Conservation (phyloP, 2,888 invertebrate species). For the Cantharis flavilabris region DNA sequence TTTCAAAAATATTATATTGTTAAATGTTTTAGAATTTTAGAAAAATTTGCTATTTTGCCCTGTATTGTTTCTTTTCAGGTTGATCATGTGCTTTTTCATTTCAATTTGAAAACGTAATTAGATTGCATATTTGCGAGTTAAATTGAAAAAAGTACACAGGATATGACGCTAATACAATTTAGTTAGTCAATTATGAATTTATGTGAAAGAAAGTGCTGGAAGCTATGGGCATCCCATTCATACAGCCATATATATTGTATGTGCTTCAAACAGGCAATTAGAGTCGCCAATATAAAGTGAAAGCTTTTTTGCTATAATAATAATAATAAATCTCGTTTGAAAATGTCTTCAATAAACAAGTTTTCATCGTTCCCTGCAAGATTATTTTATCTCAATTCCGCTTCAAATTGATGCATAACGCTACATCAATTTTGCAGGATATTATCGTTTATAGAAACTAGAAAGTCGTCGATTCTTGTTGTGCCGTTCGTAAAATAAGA, state of each 20-base stretch:
- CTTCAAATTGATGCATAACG: slow-evolving; percentile 3
- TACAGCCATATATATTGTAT: not conserved
- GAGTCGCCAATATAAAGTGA: not conserved
- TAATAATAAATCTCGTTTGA: not conserved
- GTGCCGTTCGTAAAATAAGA: slow-evolving; percentile 28
- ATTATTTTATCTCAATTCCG: not conserved
- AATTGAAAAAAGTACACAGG: too few species aligned
- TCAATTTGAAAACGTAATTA: too few species aligned
- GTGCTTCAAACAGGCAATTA: not conserved
- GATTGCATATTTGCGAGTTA: too few species aligned
- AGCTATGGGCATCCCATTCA: not conserved
- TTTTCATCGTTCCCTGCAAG: not conserved
- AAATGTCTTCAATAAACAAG: slow-evolving; percentile 1
- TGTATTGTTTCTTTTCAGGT: too few species aligned
- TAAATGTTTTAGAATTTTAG: too few species aligned
- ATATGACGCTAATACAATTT: not conserved
- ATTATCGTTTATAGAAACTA: slow-evolving; percentile 3
- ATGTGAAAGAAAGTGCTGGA: not conserved
- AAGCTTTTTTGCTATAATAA: not conserved
- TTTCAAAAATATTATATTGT: too few species aligned
- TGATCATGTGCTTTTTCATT: too few species aligned
- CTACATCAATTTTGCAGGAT: slow-evolving; percentile 4
- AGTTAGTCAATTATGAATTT: not conserved
- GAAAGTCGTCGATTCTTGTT: slow-evolving; percentile 10
- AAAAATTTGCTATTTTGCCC: too few species aligned